These are phyloP conservation scores for Hyperoplus immaculatus DNA, from an alignment of 2,797 vertebrate genomes.

Conservation along the genomic window DNA sequence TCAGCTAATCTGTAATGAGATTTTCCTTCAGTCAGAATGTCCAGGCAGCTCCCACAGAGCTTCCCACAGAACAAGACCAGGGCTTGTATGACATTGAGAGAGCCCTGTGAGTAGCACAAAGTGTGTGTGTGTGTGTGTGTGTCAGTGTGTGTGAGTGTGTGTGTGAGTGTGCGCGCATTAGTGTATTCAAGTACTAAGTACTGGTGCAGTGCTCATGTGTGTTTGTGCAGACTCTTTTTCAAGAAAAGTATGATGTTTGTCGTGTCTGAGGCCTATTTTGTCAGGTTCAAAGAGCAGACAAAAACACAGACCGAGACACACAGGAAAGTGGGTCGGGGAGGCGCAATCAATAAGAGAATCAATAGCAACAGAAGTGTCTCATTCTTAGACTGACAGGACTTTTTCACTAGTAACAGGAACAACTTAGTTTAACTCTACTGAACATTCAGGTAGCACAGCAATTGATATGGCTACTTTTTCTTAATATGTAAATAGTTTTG, in stretches of 20 bases:
- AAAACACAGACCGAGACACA: background rate
- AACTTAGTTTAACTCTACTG: background rate
- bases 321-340: conserved; percentile 38
- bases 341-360: conserved; percentile 52
- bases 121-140: background rate
- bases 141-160: background rate
- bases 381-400: conserved; percentile 4
- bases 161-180: background rate
- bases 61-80: conserved; percentile 43
- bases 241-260: conserved; percentile 6
- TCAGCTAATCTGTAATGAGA: conserved; percentile 72
- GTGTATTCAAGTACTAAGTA: background rate
- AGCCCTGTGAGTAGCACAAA: conserved; percentile 10
- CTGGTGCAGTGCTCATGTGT: background rate
- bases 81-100: conserved; percentile 37
- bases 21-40: conserved; percentile 66
- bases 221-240: background rate
- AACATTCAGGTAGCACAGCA: background rate
- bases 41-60: conserved; percentile 56
- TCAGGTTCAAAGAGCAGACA: conserved; percentile 27
- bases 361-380: conserved; percentile 28
- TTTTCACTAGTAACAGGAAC: conserved; percentile 16
- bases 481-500: background rate
- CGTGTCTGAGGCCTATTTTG: conserved; percentile 6
- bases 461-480: background rate